Evolutionary conservation across 2,888 invertebrate species (phyloP).

Genomic region (Hesperia comma): DNA sequence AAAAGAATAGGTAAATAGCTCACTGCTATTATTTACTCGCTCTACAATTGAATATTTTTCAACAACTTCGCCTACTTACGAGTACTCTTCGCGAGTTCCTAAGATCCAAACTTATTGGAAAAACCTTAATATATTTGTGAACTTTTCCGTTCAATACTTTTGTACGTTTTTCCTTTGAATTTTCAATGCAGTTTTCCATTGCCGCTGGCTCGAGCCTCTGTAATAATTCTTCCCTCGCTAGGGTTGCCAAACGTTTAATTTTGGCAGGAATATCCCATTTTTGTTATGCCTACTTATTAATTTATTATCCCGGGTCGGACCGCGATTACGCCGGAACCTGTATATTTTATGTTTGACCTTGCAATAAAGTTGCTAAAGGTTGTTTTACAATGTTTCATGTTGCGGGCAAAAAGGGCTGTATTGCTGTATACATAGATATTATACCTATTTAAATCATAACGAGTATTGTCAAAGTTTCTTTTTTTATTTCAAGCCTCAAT

Average conservation of each 20-base stretch:
- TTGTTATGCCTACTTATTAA: neutral
- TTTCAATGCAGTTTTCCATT: slow-evolving; percentile 25
- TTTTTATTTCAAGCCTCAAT: no score
- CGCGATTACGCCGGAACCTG: neutral
- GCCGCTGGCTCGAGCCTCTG: slow-evolving; percentile 10
- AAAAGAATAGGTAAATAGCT: no score
- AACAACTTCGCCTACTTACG: neutral
- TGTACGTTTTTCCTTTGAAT: slow-evolving; percentile 18
- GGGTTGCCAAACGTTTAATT: slow-evolving; percentile 8
- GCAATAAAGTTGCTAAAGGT: neutral
- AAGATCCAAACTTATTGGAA: slow-evolving; percentile 1
- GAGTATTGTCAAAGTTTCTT: no score
- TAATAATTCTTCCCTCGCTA: slow-evolving; percentile 11
- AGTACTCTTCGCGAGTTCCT: neutral
- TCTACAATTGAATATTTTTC: neutral
- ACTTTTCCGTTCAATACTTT: slow-evolving; percentile 18
- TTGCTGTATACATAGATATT: no score
- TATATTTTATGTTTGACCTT: slow-evolving; percentile 1
- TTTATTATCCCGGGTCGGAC: neutral
- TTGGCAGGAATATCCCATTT: slow-evolving; percentile 8
- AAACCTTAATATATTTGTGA: slow-evolving; percentile 13
- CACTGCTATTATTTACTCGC: neutral
- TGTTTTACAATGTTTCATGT: neutral
- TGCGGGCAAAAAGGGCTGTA: no score
- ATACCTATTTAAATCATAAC: no score